Percentiles rank a stretch among this genome's conserved stretches.
These are phyloP conservation scores for Cryptoblepharus egeriae DNA, from an alignment of 2,797 vertebrate species.

Conservation along the genomic window DNA sequence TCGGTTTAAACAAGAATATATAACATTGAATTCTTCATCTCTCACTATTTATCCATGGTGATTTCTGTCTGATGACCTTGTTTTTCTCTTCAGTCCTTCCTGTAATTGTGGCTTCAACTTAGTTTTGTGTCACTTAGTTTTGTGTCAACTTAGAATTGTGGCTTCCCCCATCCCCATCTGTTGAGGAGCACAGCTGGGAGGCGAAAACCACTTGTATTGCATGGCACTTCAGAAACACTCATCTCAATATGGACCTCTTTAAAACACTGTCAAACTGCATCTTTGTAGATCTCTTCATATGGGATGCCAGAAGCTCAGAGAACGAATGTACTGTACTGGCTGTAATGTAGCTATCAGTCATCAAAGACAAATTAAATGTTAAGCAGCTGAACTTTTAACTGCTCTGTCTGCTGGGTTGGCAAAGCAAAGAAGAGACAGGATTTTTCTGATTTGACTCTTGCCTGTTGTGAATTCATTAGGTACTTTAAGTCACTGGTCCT, in stretches of 20 bases:
- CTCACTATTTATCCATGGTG: constrained; percentile 59
- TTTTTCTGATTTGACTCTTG: too few relatives aligned
- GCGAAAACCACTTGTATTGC: constrained; percentile 61
- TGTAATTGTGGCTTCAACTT: constrained; percentile 58
- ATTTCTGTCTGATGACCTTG: constrained; percentile 61
- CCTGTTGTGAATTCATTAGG: too few relatives aligned
- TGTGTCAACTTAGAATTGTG: constrained; percentile 41
- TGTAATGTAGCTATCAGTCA: constrained; percentile 27
- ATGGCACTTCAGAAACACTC: constrained; percentile 60
- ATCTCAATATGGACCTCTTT: constrained; percentile 70
- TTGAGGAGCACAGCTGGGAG: constrained; percentile 65
- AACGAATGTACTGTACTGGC: constrained; percentile 29
- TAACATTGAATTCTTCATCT: constrained; percentile 48
- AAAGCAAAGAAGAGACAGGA: too few relatives aligned
- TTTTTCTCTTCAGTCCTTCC: constrained; percentile 63
- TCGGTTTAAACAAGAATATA: background rate
- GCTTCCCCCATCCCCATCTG: constrained; percentile 50
- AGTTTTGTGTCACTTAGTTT: constrained; percentile 61
- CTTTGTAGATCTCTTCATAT: constrained; percentile 54
- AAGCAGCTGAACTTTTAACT: constrained; percentile 64
- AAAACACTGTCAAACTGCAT: constrained; percentile 69
- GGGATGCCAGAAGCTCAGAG: constrained; percentile 44
- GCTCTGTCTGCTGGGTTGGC: constrained; percentile 46
- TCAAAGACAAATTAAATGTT: constrained; percentile 57
- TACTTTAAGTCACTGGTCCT: too few relatives aligned